These are phyloP conservation scores for Haliclona indistincta DNA, from an alignment of 37 sponge, comb jelly and placozoan genomes.

Conservation along the genomic window DNA sequence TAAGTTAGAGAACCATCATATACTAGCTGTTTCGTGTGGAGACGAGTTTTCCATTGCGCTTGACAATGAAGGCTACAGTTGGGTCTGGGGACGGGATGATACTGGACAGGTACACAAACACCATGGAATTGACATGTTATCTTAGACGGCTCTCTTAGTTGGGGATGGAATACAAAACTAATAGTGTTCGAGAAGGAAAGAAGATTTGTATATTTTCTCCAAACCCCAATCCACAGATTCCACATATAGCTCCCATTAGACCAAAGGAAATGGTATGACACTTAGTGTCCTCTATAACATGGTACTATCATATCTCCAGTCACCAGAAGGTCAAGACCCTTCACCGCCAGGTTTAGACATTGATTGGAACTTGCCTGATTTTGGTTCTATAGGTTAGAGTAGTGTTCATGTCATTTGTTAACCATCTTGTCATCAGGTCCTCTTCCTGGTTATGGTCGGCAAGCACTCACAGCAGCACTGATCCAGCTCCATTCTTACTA, in stretches of 20 bases:
- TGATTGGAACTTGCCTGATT: slow-evolving; percentile 70
- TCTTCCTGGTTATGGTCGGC: slow-evolving; percentile 20
- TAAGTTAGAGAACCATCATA: slow-evolving; percentile 23
- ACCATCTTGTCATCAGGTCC: slow-evolving; percentile 13
- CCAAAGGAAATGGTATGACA: neutral
- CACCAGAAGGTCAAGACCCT: neutral
- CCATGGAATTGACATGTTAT: neutral
- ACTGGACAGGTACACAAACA: slow-evolving; percentile 57
- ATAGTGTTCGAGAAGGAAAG: neutral
- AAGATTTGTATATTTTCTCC: slow-evolving; percentile 8
- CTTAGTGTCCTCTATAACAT: neutral
- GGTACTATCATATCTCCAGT: neutral
- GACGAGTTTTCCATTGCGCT: slow-evolving; percentile 78
- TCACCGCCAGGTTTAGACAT: slow-evolving; percentile 35
- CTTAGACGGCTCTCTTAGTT: neutral
- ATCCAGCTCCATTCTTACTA: slow-evolving; percentile 53
- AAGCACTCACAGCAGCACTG: slow-evolving; percentile 50
- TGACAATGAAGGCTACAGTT: slow-evolving; percentile 54
- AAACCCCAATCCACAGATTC: slow-evolving; percentile 5
- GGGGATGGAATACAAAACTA: neutral
- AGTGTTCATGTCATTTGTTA: neutral
- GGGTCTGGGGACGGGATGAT: slow-evolving; percentile 80
- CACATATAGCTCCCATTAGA: neutral
- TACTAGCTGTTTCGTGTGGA: slow-evolving; percentile 56
- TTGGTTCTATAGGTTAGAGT: slow-evolving; percentile 54